phyloP scores from a whole-genome alignment of 2,113 vertebrate species.

The Gallinago paraguaiae region DNA sequence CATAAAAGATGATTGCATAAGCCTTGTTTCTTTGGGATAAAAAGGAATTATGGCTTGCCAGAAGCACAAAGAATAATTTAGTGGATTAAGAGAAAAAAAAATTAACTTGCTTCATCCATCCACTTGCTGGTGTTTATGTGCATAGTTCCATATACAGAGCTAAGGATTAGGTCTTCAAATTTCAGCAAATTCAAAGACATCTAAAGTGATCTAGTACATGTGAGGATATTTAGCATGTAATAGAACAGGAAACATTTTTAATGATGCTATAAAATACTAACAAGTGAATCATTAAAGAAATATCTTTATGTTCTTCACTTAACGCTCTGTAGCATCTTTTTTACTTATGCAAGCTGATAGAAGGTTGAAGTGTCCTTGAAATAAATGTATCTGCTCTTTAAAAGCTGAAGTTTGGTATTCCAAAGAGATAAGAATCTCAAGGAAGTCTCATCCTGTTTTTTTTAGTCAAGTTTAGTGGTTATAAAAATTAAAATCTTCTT shows the following conservation, averaged over 20 bases:
- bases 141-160: background rate
- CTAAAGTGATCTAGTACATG: background rate
- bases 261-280: background rate
- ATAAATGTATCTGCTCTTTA: background rate
- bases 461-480: background rate
- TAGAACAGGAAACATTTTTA: background rate
- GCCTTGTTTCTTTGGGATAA: background rate
- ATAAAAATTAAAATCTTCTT: background rate
- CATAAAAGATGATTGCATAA: background rate
- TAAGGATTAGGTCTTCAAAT: background rate
- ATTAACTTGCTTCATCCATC: background rate
- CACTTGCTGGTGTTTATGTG: background rate
- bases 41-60: background rate
- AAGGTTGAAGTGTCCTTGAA: background rate
- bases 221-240: background rate
- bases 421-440: background rate
- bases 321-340: background rate
- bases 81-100: background rate
- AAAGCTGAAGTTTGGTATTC: background rate
- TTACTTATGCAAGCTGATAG: background rate
- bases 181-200: background rate
- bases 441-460: background rate
- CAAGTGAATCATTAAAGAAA: background rate
- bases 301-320: background rate
- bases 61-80: background rate